Percentiles rank a stretch among this genome's conserved stretches.
Evolutionary conservation across 2,888 invertebrate genomes (phyloP).

Genomic region (Odontothrips loti): DNA sequence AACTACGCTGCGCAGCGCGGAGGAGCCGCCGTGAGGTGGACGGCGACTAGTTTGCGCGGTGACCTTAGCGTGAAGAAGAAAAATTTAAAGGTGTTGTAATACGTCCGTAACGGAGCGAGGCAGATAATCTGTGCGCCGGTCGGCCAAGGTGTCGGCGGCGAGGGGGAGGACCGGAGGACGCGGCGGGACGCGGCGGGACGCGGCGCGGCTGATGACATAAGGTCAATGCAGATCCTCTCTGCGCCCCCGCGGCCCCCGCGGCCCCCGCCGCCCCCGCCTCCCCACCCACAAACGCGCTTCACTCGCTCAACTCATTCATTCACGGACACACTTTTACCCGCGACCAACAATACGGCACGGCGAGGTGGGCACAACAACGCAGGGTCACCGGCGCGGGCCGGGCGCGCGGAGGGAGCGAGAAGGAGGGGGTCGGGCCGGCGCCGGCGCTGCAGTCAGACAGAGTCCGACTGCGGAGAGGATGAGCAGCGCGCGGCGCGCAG

Average conservation of each 20-base stretch:
- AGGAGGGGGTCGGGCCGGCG: no score
- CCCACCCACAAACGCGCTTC: no score
- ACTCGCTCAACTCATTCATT: no score
- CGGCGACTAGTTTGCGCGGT: background rate
- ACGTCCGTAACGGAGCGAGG: background rate
- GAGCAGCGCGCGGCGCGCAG: constrained; percentile 3
- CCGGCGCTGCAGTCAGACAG: background rate
- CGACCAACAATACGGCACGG: background rate
- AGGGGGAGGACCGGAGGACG: background rate
- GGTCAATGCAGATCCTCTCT: background rate
- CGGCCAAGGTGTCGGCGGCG: no score
- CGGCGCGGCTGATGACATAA: constrained; percentile 9
- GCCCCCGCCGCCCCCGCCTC: background rate
- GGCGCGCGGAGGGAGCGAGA: no score
- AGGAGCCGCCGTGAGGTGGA: background rate
- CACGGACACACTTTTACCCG: no score
- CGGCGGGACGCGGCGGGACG: background rate
- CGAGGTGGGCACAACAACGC: background rate
- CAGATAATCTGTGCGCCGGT: background rate
- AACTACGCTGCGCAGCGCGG: background rate
- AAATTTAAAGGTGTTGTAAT: constrained; percentile 23
- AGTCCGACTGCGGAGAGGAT: background rate
- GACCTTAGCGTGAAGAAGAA: constrained; percentile 20
- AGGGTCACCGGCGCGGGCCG: no score
- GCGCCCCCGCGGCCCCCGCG: background rate